Base-by-base conservation (phyloP, 2,113 vertebrate species). In the Dipodomys merriami region DNA sequence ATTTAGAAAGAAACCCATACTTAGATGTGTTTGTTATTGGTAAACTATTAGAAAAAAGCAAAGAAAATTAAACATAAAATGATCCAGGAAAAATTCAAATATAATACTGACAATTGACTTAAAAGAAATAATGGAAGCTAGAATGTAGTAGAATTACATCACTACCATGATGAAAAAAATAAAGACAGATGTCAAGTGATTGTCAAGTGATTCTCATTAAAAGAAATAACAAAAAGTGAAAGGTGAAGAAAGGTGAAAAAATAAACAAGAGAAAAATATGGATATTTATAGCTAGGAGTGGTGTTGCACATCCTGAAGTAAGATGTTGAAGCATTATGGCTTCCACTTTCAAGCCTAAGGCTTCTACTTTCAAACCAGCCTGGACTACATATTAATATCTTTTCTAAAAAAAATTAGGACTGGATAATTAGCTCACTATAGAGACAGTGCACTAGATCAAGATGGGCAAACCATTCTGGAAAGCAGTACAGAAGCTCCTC, bases 1-100 rank as follows among this genome's bases (percentile, higher is more conserved):
- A 67, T 80, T n/a, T 86, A 57, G 35, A 89, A 85, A 73, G 29
- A 83, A 93, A 79, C 20, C 6, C 78, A 91, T 7, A 60, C 19
- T 19, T 73, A 73, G 19, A 73, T 12, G 8, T 65, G 13, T 44
- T 30, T 67, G 73, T n/a, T 25, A 73, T 22, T 73, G 29, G 49
- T 65, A 78, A 91, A 80, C 20, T 78, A 6, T 11, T 82, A 64
- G 87, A 86, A 87, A 65, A 18, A 74, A 62, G 33, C 46, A 0
- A 44, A 80, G 89, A 86, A 16, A 2, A 18, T 39, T 39, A 39
- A 39, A 39, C 5, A 60, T 60, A 90, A 90, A 93, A 90, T 20
- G 39, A 79, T 25, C n/a, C 5, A 78, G 69, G 67, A 60, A 79
- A 76, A 88, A 30, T 67, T n/a, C 33, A 83, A 72, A 60, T n/a